A percentile compares a stretch with the other conserved stretches of the same genome.
These are phyloP conservation scores for Seira ritae DNA, from an alignment of 2,888 invertebrate genomes.

Conservation along the genomic window DNA sequence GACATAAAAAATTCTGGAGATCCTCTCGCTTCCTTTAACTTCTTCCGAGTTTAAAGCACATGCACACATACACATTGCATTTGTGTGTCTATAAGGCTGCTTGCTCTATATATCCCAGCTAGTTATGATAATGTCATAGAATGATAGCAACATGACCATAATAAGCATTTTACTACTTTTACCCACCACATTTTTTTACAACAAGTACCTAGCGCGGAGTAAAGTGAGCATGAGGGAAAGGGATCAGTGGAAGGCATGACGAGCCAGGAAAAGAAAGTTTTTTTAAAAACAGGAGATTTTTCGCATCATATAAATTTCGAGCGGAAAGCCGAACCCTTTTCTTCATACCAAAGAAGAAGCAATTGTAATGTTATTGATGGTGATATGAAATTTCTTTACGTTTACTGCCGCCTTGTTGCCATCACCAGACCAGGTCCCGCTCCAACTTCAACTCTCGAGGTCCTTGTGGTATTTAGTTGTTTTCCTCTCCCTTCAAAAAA, in stretches of 20 bases:
- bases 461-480: slow-evolving; percentile 1
- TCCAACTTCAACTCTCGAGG: neutral
- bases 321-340: too few species aligned
- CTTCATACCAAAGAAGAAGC: slow-evolving; percentile 25
- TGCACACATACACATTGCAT: neutral
- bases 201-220: neutral
- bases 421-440: slow-evolving; percentile 52
- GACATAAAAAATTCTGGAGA: slow-evolving; percentile 2
- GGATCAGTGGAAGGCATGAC: slow-evolving; percentile 40
- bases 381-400: slow-evolving; percentile 21
- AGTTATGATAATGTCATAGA: slow-evolving; percentile 14
- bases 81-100: slow-evolving; percentile 3
- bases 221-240: neutral
- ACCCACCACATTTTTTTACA: neutral
- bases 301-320: slow-evolving; percentile 51
- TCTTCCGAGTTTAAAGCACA: neutral
- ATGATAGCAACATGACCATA: slow-evolving; percentile 39
- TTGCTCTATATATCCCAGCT: slow-evolving; percentile 24
- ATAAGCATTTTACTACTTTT: slow-evolving; percentile 48
- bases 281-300: slow-evolving; percentile 17
- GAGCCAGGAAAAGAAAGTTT: slow-evolving; percentile 10
- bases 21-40: neutral
- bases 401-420: slow-evolving; percentile 30
- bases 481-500: too few species aligned
- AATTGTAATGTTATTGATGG: neutral